Evolutionary conservation across 2,113 vertebrate genomes (phyloP).

Genomic region (Bagarius yarrelli): DNA sequence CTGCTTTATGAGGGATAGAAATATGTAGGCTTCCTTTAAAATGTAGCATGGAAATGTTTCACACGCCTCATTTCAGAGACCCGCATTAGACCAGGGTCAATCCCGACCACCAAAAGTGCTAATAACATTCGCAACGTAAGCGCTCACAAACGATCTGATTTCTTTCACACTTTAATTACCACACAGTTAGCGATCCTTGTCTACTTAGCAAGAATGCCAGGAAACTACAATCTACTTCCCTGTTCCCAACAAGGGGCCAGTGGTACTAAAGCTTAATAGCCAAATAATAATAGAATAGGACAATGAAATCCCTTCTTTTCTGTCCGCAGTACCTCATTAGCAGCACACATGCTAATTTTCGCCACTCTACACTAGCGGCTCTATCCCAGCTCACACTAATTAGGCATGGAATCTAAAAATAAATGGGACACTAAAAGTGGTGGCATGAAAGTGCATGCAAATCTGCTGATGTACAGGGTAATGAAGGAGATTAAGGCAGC

Average conservation of each 20-base stretch:
- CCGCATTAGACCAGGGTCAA: constrained; percentile 16
- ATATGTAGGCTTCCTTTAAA: constrained; percentile 36
- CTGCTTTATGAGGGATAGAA: constrained; percentile 41
- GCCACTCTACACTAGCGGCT: constrained; percentile 71
- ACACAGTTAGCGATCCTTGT: constrained; percentile 35
- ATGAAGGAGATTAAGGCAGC: constrained; percentile 69
- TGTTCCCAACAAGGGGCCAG: constrained; percentile 44
- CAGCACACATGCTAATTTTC: constrained; percentile 67
- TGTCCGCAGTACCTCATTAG: constrained; percentile 75
- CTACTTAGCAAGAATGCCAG: constrained; percentile 31
- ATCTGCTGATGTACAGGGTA: constrained; percentile 73
- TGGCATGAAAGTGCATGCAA: constrained; percentile 70
- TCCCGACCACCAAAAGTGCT: not conserved
- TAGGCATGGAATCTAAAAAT: constrained; percentile 74
- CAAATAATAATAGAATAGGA: constrained; percentile 70
- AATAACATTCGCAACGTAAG: not conserved
- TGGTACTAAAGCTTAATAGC: constrained; percentile 69
- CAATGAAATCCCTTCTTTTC: constrained; percentile 69
- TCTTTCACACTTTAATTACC: not conserved
- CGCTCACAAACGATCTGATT: not conserved
- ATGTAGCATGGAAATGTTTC: constrained; percentile 24
- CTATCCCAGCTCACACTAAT: constrained; percentile 75
- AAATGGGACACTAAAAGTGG: constrained; percentile 70
- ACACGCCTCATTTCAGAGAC: constrained; percentile 40
- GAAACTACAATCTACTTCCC: constrained; percentile 24